Evolutionary conservation across 1,140 invertebrate species (phyloP).

Genomic region (Hyphantria cunea): DNA sequence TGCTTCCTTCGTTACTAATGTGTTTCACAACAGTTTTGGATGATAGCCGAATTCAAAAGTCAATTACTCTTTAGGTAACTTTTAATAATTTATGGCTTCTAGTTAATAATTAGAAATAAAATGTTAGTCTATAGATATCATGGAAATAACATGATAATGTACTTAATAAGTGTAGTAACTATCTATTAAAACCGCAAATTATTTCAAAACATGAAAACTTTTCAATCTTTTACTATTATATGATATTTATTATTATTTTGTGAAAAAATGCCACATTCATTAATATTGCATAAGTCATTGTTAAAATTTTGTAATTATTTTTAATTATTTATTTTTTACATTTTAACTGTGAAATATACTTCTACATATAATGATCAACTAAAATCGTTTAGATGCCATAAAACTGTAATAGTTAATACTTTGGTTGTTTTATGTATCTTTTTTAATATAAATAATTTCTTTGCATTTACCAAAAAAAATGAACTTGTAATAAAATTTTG

Average conservation of each 20-base stretch:
- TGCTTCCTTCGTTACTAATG: too few relatives aligned
- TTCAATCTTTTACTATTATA: too few relatives aligned
- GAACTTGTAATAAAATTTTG: conserved; percentile 61
- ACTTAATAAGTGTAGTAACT: conserved; percentile 9
- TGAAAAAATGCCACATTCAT: conserved; percentile 45
- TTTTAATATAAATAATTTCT: conserved; percentile 55
- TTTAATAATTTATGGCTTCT: too few relatives aligned
- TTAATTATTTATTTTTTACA: conserved; percentile 59
- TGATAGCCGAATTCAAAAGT: too few relatives aligned
- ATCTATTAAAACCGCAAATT: not conserved
- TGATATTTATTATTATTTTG: conserved; percentile 29
- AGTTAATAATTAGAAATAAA: not conserved
- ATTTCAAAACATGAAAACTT: too few relatives aligned
- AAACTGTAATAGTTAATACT: conserved; percentile 50
- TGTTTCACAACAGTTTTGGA: too few relatives aligned
- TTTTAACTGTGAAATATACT: conserved; percentile 59
- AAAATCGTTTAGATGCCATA: conserved; percentile 57
- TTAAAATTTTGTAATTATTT: conserved; percentile 67
- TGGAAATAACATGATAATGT: not conserved
- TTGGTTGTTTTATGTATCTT: conserved; percentile 63
- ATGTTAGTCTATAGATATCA: not conserved
- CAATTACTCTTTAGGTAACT: too few relatives aligned
- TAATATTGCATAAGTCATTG: conserved; percentile 42
- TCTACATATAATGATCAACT: conserved; percentile 62
- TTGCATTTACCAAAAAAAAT: conserved; percentile 73